These are phyloP conservation scores for Pandion haliaetus DNA, from an alignment of 2,113 vertebrate species.

Conservation along the genomic window DNA sequence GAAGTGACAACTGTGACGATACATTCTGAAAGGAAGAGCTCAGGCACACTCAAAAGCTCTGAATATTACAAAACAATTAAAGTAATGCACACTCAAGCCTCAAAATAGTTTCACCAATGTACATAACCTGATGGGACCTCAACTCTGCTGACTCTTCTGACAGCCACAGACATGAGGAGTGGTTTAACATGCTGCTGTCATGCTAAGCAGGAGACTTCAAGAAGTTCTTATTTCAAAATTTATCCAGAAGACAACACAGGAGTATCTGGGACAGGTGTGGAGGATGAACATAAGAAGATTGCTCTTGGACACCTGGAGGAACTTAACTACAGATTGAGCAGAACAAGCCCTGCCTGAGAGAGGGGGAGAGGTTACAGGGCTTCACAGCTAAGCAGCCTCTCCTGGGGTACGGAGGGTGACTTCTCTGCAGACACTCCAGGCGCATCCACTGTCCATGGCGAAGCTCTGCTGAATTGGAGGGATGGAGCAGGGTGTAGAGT, in stretches of 20 bases:
- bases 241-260: neutral
- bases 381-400: neutral
- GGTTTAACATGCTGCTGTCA: neutral
- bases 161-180: neutral
- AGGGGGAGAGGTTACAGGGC: neutral
- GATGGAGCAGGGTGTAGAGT: neutral
- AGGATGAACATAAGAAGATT: neutral
- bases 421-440: neutral
- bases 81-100: neutral
- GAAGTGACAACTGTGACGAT: neutral
- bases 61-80: neutral
- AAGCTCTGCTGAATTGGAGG: neutral
- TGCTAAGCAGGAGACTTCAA: neutral
- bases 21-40: neutral
- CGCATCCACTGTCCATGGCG: neutral
- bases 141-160: neutral
- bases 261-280: neutral
- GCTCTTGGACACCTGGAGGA: neutral
- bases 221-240: neutral
- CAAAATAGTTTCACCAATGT: neutral
- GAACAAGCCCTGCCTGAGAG: neutral
- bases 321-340: neutral
- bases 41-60: neutral
- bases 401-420: neutral
- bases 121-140: neutral